These are phyloP conservation scores for Cremastobaeus sp. DNA, from an alignment of 2,888 invertebrate species.

Conservation along the genomic window DNA sequence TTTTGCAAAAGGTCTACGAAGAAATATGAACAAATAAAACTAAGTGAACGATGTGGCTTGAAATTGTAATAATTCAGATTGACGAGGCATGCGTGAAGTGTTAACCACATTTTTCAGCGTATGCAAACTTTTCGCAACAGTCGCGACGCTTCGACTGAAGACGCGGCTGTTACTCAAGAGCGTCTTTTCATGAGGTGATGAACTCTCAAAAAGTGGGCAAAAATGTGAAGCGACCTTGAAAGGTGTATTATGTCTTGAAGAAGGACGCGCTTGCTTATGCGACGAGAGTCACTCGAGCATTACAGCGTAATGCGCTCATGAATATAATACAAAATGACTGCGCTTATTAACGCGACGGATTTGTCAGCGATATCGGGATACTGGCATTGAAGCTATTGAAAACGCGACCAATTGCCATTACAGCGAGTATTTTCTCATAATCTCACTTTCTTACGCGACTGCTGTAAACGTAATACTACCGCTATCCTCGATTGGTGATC, in stretches of 20 bases:
- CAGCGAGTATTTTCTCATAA: conserved; percentile 57
- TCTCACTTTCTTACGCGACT: conserved; percentile 40
- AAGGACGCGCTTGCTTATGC: conserved; percentile 54
- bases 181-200: background rate
- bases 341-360: conserved; percentile 49
- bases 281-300: conserved; percentile 61
- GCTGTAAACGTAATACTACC: conserved; percentile 30
- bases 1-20: too few relatives aligned
- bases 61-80: too few relatives aligned
- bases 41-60: background rate
- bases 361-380: conserved; percentile 47
- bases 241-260: conserved; percentile 34
- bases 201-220: conserved; percentile 24
- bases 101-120: background rate
- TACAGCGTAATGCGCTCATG: conserved; percentile 53
- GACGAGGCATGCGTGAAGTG: background rate
- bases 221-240: conserved; percentile 45
- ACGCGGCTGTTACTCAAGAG: background rate
- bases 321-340: conserved; percentile 57
- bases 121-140: background rate
- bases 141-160: background rate
- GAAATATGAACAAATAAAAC: too few relatives aligned
- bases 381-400: conserved; percentile 61
- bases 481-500: conserved; percentile 51
- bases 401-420: conserved; percentile 53